Evolutionary conservation across 2,113 vertebrate species (phyloP).

Genomic region (Rhombomys opimus): DNA sequence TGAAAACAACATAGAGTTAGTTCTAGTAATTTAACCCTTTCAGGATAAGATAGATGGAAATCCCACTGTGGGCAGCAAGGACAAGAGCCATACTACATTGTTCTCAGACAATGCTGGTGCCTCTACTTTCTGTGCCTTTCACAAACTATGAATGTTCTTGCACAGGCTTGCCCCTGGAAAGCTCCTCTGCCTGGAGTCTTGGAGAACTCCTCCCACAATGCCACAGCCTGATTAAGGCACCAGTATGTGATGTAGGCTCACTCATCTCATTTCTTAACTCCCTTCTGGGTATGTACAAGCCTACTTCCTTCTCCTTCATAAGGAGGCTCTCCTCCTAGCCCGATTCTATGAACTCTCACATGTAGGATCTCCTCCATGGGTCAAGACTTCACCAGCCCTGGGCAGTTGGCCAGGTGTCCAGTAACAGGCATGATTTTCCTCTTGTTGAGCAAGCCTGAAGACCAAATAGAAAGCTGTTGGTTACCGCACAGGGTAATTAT

Average conservation of each 20-base stretch:
- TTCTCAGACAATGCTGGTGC: fast-evolving
- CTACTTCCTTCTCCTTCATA: not conserved
- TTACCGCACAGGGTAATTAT: not conserved
- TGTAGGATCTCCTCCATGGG: not conserved
- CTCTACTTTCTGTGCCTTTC: not conserved
- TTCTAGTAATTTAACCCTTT: too few species aligned
- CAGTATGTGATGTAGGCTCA: not conserved
- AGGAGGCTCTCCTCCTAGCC: not conserved
- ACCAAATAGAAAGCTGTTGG: not conserved
- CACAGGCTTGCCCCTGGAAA: not conserved
- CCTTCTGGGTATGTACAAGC: not conserved
- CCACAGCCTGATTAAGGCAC: not conserved
- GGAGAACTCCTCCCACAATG: not conserved
- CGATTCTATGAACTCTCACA: not conserved
- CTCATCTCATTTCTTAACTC: not conserved
- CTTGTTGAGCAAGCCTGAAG: not conserved
- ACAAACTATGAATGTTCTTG: too few species aligned
- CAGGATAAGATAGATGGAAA: not conserved
- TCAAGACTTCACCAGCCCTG: not conserved
- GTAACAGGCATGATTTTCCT: not conserved
- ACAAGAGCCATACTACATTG: not conserved
- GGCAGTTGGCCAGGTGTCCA: not conserved
- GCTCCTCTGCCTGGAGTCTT: not conserved
- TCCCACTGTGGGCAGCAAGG: not conserved
- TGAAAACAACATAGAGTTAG: too few species aligned